Conservation (phyloP, 2,888 invertebrate genomes). For the Papilio gigon region DNA sequence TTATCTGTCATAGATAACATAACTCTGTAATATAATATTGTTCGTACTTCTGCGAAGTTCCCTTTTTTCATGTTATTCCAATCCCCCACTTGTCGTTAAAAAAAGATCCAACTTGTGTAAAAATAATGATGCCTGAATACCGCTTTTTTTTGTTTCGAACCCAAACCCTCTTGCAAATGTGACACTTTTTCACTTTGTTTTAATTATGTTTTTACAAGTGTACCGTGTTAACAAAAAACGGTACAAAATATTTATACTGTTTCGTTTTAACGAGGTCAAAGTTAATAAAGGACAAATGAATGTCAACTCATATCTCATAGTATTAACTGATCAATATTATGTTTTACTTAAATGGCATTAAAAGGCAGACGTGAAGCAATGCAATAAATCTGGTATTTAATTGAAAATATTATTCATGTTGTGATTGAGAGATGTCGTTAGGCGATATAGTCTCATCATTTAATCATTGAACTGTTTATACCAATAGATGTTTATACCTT, state of each 20-base stretch:
- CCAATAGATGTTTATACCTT: neutral
- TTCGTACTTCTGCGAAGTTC: slow-evolving; percentile 36
- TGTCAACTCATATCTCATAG: neutral
- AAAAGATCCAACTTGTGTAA: slow-evolving; percentile 14
- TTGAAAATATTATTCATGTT: neutral
- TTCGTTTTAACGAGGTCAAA: slow-evolving; percentile 14
- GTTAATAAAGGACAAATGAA: slow-evolving; percentile 12
- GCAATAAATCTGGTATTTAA: neutral
- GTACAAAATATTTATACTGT: neutral
- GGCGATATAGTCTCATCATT: neutral
- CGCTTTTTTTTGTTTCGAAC: slow-evolving; percentile 20
- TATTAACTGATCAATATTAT: too few relatives aligned
- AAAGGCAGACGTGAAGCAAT: neutral
- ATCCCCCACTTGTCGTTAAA: slow-evolving; percentile 16
- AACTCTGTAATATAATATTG: slow-evolving; percentile 22
- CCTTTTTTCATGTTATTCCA: slow-evolving; percentile 24
- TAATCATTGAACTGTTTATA: neutral
- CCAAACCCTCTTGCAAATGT: slow-evolving; percentile 4
- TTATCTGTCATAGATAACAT: slow-evolving; percentile 64
- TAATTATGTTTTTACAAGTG: slow-evolving; percentile 24
- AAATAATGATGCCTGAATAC: slow-evolving; percentile 21
- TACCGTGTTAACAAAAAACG: neutral
- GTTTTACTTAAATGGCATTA: neutral
- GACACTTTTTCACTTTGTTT: slow-evolving; percentile 13
- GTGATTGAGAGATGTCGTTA: neutral